A percentile compares a stretch with the other conserved stretches of the same genome.
Evolutionary conservation across 2,888 invertebrate genomes (phyloP).

Genomic region (Molorchus minor): DNA sequence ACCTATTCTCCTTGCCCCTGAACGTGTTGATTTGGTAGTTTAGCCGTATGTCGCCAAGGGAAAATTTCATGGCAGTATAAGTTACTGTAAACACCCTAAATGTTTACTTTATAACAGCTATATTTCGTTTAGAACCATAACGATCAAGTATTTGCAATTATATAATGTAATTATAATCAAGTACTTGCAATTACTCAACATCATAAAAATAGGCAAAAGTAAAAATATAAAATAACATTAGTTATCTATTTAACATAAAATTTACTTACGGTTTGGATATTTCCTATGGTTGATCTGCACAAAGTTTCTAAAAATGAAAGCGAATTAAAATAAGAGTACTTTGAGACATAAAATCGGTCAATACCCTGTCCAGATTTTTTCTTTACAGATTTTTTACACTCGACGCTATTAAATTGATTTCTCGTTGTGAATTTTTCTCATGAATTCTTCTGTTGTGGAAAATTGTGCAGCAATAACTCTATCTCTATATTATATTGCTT

Average conservation of each 20-base stretch:
- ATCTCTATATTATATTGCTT: background rate
- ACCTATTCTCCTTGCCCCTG: slow-evolving; percentile 32
- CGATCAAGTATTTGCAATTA: too few relatives aligned
- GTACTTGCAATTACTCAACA: too few relatives aligned
- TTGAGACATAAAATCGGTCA: slow-evolving; percentile 11
- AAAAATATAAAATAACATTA: too few relatives aligned
- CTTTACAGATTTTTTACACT: slow-evolving; percentile 7
- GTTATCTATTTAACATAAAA: too few relatives aligned
- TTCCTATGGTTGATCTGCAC: slow-evolving; percentile 2
- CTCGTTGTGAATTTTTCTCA: background rate
- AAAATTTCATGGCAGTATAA: slow-evolving; percentile 12
- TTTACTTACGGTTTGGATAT: slow-evolving; percentile 8
- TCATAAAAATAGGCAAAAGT: background rate
- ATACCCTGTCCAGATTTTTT: slow-evolving; percentile 44
- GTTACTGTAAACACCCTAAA: slow-evolving; percentile 9
- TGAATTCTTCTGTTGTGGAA: background rate
- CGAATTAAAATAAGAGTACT: slow-evolving; percentile 6
- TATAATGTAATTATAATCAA: too few relatives aligned
- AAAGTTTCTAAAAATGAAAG: slow-evolving; percentile 17
- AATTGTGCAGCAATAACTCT: background rate
- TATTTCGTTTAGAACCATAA: too few relatives aligned
- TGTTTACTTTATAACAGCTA: too few relatives aligned
- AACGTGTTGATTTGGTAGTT: slow-evolving; percentile 31
- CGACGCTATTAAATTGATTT: background rate
- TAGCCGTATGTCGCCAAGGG: slow-evolving; percentile 22